These are phyloP conservation scores for Drosophila rellima DNA, from an alignment of 2,888 invertebrate genomes.

Conservation along the genomic window DNA sequence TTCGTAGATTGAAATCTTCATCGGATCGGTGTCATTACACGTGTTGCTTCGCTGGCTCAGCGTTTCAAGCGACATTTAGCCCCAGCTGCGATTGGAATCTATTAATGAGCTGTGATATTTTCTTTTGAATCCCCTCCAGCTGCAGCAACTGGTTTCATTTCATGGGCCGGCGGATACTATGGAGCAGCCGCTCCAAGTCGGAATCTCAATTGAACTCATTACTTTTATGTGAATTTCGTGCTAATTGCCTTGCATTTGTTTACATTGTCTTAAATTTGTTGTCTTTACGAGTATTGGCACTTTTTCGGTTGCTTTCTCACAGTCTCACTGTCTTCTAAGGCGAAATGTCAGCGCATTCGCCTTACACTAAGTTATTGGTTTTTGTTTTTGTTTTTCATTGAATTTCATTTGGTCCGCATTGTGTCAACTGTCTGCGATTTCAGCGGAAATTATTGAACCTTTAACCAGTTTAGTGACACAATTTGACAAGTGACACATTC, in stretches of 20 bases:
- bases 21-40: conserved; percentile 58
- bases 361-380: conserved; percentile 49
- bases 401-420: conserved; percentile 33
- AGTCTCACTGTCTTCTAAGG: conserved; percentile 35
- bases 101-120: conserved; percentile 77
- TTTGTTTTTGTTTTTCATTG: conserved; percentile 17
- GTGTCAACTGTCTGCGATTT: conserved; percentile 11
- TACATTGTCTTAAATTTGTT: conserved; percentile 72
- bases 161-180: conserved; percentile 38
- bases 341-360: conserved; percentile 37
- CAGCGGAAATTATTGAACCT: conserved; percentile 43
- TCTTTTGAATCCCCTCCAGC: conserved; percentile 17
- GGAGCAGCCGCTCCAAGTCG: conserved; percentile 3
- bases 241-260: conserved; percentile 75
- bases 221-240: conserved; percentile 79
- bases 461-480: conserved; percentile 25
- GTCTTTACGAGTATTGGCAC: conserved; percentile 57
- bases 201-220: conserved; percentile 65
- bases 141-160: conserved; percentile 65
- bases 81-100: conserved; percentile 62
- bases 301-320: conserved; percentile 66
- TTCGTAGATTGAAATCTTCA: conserved; percentile 46
- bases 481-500: not conserved
- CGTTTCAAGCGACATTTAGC: conserved; percentile 70
- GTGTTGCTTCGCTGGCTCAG: conserved; percentile 42